Evolutionary conservation across 2,797 vertebrate species (phyloP), one percentile per base, ranked within the genome.

Genomic region (Pangasius larnaudii): DNA sequence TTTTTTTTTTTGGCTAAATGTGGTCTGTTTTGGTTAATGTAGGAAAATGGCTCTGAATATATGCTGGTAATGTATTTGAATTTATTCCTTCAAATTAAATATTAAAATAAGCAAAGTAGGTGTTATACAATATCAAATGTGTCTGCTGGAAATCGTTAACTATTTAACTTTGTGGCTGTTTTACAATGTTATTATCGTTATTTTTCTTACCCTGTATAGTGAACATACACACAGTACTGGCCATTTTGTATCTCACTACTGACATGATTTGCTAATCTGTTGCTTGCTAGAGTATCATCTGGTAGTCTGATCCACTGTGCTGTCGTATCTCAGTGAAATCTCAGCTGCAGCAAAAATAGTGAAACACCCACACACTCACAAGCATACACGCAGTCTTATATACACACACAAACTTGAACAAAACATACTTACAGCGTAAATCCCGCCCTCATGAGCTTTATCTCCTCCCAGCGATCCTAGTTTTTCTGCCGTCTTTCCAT

Each of bases 401-500:
- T 9, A 46, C 16, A 16, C 7, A 30, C 46, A 18, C n/a, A 53
- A 8, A 24, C 27, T 22, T 13, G 5, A 36, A 61, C 3, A 18
- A 74, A 27, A 36, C 13, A 51, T 85, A 98, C 98, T 97, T 94
- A 99, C 99, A 69, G 99, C 97, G 78, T 99, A 99, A 92, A 99
- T 96, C 88, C 99, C 99, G 85, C 99, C 99, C 0, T 96, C 96
- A 16, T 99, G 99, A 56, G 98, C 98, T 91, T 97, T 98, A 85
- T 93, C 94, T 89, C 95, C 97, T 46, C 98, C 98, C 74, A 99
- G 96, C 0, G 94, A 84, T 24, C 93, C 89, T 0, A 97, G 80
- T 71, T 91, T 94, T 58, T 97, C 97, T 49, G 97, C 97, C 0
- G 94, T 97, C 88, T 95, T 96, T 65, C 98, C 99, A 77, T 99